Percentiles rank a stretch among this genome's conserved stretches.
Conservation (phyloP, 1,140 invertebrate genomes). For the Pseudomyrmex gracilis region DNA sequence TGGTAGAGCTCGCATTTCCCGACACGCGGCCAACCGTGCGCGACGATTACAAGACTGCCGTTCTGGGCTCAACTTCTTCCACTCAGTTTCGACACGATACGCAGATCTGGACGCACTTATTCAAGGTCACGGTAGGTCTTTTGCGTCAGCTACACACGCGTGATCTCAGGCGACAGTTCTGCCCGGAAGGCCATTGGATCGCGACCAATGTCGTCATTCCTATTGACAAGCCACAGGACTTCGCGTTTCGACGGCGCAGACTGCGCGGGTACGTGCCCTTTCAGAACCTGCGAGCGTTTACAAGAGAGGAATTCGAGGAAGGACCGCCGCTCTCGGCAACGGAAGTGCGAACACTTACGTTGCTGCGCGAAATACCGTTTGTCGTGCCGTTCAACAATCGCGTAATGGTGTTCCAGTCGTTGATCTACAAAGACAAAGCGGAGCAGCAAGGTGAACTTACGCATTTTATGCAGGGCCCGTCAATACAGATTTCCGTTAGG, state of each 20-base stretch:
- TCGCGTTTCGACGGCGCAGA: conserved; percentile 86
- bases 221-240: conserved; percentile 88
- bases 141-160: conserved; percentile 93
- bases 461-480: conserved; percentile 91
- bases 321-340: conserved; percentile 94
- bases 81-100: conserved; percentile 82
- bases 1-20: conserved; percentile 96
- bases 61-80: conserved; percentile 78
- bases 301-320: conserved; percentile 89
- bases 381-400: conserved; percentile 95
- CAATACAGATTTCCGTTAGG: conserved; percentile 93
- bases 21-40: conserved; percentile 89
- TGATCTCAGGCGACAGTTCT: conserved; percentile 92
- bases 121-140: conserved; percentile 88
- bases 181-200: conserved; percentile 92
- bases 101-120: conserved; percentile 86
- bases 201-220: conserved; percentile 89
- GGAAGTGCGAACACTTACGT: conserved; percentile 94
- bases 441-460: conserved; percentile 90
- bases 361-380: conserved; percentile 97
- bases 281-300: conserved; percentile 87
- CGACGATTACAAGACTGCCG: conserved; percentile 84
- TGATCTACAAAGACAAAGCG: conserved; percentile 90
- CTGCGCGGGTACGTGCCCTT: conserved; percentile 88
- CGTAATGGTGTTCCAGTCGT: conserved; percentile 93